A percentile compares a stretch with the other conserved stretches of the same genome.
Evolutionary conservation across 2,888 invertebrate species (phyloP).

Genomic region (Microctonus aethiopoides): DNA sequence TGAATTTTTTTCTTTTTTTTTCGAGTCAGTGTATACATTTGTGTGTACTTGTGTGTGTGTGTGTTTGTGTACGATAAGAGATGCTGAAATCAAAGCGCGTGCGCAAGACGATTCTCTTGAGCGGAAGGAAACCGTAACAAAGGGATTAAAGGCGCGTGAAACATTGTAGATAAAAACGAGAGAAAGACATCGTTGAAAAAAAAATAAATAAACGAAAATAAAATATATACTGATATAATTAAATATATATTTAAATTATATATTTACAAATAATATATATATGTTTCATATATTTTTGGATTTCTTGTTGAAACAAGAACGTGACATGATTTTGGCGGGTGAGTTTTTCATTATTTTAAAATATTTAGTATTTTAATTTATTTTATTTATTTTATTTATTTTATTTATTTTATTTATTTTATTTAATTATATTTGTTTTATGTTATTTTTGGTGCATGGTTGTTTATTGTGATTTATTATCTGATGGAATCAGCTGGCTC

Average conservation of each 20-base stretch:
- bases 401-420: neutral
- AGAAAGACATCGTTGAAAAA: too few species aligned
- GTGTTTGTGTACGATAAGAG: neutral
- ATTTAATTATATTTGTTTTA: neutral
- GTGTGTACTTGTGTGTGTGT: neutral
- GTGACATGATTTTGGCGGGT: slow-evolving; percentile 52
- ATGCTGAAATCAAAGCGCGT: slow-evolving; percentile 9
- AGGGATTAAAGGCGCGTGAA: slow-evolving; percentile 25
- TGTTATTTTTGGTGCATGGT: neutral
- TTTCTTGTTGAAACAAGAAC: slow-evolving; percentile 50
- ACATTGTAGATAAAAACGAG: slow-evolving; percentile 14
- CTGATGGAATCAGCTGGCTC: neutral
- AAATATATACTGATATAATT: too few species aligned
- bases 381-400: neutral
- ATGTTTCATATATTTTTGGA: slow-evolving; percentile 56
- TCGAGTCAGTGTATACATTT: neutral
- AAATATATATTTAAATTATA: neutral
- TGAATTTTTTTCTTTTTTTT: neutral
- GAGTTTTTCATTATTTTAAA: slow-evolving; percentile 31
- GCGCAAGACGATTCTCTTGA: slow-evolving; percentile 10
- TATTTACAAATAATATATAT: slow-evolving; percentile 36
- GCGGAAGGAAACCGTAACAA: slow-evolving; percentile 18
- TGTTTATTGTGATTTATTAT: neutral
- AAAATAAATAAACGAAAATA: too few species aligned
- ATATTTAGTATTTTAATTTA: neutral